Percentiles rank a stretch among this genome's conserved stretches.
Conservation (phyloP, 2,888 invertebrate genomes). For the Encarsia formosa region DNA sequence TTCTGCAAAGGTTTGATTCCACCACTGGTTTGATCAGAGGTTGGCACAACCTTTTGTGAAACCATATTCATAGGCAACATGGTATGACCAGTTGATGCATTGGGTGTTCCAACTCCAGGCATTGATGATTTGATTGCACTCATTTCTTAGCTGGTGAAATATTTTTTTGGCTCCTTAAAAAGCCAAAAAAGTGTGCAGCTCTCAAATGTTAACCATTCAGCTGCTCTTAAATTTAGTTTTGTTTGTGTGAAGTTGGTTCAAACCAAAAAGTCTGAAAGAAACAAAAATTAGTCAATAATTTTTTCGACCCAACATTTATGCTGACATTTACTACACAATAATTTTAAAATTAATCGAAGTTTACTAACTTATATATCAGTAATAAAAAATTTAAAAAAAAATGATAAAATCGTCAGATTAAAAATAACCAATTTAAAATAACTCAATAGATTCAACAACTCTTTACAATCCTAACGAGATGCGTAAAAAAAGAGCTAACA, state of each 20-base stretch:
- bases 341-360: no score
- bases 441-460: no score
- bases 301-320: no score
- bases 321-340: no score
- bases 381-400: background rate
- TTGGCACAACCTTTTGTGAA: conserved; percentile 46
- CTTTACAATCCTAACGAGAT: no score
- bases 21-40: conserved; percentile 36
- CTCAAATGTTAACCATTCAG: conserved; percentile 23
- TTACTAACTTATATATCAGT: background rate
- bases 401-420: background rate
- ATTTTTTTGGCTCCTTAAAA: conserved; percentile 20
- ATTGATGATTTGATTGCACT: conserved; percentile 49
- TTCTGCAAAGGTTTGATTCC: conserved; percentile 45
- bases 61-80: conserved; percentile 49
- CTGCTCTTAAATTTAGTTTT: no score
- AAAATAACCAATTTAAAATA: background rate
- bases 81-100: conserved; percentile 42
- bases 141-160: conserved; percentile 33
- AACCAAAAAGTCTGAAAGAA: no score
- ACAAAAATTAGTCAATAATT: no score
- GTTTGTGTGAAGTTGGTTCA: no score
- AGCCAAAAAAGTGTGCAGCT: conserved; percentile 18
- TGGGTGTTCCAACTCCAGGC: conserved; percentile 46
- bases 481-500: no score